A percentile compares a stretch with the other conserved stretches of the same genome.
These are phyloP conservation scores for Sweltsa coloradensis DNA, from an alignment of 1,140 invertebrate species.

Conservation along the genomic window DNA sequence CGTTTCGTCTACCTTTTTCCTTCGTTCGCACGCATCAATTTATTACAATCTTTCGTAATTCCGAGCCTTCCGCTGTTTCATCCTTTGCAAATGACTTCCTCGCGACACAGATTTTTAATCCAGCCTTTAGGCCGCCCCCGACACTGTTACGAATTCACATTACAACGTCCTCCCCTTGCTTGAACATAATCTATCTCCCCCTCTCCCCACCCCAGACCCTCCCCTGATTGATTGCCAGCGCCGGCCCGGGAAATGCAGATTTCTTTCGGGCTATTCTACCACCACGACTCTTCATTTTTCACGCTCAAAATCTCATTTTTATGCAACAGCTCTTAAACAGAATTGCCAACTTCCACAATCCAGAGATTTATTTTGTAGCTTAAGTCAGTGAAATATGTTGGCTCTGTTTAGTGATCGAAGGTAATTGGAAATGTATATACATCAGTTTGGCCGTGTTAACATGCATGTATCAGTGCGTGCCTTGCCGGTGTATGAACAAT, in stretches of 20 bases:
- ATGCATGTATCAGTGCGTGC: no score
- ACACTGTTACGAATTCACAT: slow-evolving; percentile 2
- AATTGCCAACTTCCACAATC: slow-evolving; percentile 1
- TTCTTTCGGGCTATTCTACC: neutral
- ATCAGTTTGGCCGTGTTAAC: no score
- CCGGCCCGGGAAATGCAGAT: slow-evolving; percentile 5
- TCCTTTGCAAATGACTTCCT: no score
- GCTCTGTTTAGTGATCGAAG: no score
- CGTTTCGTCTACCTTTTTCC: no score
- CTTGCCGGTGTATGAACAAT: no score
- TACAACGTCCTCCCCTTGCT: neutral
- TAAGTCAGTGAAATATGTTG: no score
- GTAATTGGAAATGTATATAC: no score
- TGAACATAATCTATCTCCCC: slow-evolving; percentile 1
- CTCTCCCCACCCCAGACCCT: neutral
- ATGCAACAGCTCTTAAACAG: slow-evolving; percentile 9
- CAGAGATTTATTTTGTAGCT: no score
- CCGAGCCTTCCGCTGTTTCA: no score
- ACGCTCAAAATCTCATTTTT: slow-evolving; percentile 7
- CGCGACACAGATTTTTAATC: slow-evolving; percentile 7
- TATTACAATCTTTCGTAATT: no score
- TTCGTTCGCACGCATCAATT: no score
- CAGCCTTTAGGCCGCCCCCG: neutral
- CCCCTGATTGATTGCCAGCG: slow-evolving; percentile 3
- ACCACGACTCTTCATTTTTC: slow-evolving; percentile 8